Conservation (phyloP, 2,888 invertebrate species). For the Pyrgus malvae region DNA sequence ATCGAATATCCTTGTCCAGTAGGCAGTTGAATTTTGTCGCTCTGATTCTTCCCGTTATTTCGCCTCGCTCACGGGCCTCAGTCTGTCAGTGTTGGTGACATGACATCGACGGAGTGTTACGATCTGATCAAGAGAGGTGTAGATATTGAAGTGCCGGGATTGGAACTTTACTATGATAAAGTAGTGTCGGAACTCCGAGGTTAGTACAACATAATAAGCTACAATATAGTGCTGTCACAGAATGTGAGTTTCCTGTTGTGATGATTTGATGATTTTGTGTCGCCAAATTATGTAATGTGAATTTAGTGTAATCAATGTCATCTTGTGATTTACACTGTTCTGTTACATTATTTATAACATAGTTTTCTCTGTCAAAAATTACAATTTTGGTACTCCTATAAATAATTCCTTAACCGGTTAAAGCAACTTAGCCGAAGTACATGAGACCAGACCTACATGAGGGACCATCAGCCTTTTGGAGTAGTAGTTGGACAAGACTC, state of each 20-base stretch:
- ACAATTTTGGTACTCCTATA: too few relatives aligned
- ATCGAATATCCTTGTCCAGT: slow-evolving; percentile 75
- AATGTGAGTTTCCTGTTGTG: not conserved
- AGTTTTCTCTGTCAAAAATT: too few relatives aligned
- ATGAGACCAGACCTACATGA: too few relatives aligned
- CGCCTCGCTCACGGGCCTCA: slow-evolving; percentile 49
- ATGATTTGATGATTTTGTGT: not conserved
- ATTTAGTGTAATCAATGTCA: not conserved
- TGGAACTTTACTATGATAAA: slow-evolving; percentile 82
- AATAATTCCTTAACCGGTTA: too few relatives aligned
- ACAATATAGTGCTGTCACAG: not conserved
- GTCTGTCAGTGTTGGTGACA: slow-evolving; percentile 60
- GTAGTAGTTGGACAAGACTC: too few relatives aligned
- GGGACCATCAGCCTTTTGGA: too few relatives aligned
- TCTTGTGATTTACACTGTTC: too few relatives aligned
- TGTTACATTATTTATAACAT: too few relatives aligned
- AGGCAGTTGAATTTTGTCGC: slow-evolving; percentile 75
- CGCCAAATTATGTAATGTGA: slow-evolving; percentile 1
- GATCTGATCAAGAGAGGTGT: slow-evolving; percentile 75
- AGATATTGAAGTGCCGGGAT: slow-evolving; percentile 75
- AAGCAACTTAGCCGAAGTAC: too few relatives aligned
- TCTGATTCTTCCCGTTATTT: slow-evolving; percentile 74
- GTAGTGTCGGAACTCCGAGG: slow-evolving; percentile 82
- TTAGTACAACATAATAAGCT: slow-evolving; percentile 48
- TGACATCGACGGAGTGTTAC: slow-evolving; percentile 78